phyloP scores from a whole-genome alignment of 2,888 invertebrate species.

The Archips crataeganus region DNA sequence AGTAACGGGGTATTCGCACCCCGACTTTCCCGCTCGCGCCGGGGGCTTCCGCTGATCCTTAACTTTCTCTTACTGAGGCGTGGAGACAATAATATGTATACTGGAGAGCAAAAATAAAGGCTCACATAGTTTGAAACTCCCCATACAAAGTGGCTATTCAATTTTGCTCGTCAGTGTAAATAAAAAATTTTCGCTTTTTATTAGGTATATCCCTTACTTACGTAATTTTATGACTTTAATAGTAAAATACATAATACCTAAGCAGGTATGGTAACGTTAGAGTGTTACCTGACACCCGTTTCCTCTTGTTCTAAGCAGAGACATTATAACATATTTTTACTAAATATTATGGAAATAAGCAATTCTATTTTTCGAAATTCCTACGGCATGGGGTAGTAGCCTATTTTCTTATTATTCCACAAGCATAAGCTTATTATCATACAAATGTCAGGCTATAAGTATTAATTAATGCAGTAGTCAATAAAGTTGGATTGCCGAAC shows the following conservation, averaged over 20 bases:
- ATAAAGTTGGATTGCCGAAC: slow-evolving; percentile 17
- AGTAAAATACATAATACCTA: too few species aligned
- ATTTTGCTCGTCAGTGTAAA: not conserved
- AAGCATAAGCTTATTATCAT: not conserved
- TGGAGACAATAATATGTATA: slow-evolving; percentile 14
- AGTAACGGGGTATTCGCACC: slow-evolving; percentile 55
- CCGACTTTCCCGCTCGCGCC: slow-evolving; percentile 46
- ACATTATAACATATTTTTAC: not conserved
- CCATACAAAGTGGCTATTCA: too few species aligned
- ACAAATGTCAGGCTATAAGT: not conserved
- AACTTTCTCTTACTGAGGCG: slow-evolving; percentile 44
- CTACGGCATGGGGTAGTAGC: too few species aligned
- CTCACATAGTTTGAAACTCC: too few species aligned
- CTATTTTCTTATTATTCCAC: too few species aligned
- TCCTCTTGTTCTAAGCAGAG: too few species aligned
- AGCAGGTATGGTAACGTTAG: too few species aligned
- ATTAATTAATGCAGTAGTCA: not conserved
- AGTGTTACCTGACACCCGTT: not conserved
- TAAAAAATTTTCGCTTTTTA: not conserved
- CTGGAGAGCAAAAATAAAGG: too few species aligned
- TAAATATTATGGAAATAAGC: not conserved
- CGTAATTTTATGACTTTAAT: too few species aligned
- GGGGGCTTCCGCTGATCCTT: slow-evolving; percentile 48
- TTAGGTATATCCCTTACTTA: not conserved
- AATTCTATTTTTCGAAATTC: too few species aligned